Base-by-base conservation (phyloP, 2,888 invertebrate genomes). In the Pogonocherus hispidulus region DNA sequence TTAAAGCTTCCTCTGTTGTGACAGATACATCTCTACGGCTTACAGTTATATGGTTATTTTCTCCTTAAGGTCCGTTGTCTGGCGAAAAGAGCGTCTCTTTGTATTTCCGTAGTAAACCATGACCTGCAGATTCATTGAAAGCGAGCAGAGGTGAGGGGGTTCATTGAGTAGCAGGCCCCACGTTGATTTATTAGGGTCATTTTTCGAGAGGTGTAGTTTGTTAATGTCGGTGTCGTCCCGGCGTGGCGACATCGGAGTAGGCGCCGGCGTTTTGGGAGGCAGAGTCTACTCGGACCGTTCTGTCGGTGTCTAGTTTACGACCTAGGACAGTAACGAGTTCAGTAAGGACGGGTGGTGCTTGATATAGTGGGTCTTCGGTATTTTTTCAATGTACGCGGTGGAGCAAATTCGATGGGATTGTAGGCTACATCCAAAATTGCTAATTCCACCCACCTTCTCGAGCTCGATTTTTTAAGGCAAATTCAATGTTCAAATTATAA, bases 221-320 rank as follows among this genome's bases (percentile, higher is more conserved):
- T 63, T 57, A 57, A 16, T 63, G 55, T 54, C 64, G 63, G 64
- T 59, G 63, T 68, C 68, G 44, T 54, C 54, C 59, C 41, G 27
- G 52, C 52, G 47, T 68, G 75, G 73, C 75, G 75, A 75, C 75
- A 72, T 66, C 59, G 46, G 71, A 66, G 68, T 67, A 77, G 77
- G 77, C 77, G 77, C 77, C 77, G 76, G 76, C 72, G 76, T 76
- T 74, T 77, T 60, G 8, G 66, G 66, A 49, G 11, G 32, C 59
- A 37, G 46, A 59, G 41, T 14, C 27, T 20, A 52, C 55, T 55
- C 44, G 6, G 46, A 23, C 22, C 22, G 44, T 47, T 46, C 59
- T 59, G 59, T 46, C 59, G 35, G 46, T 59, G 14, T 37, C 23
- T 51, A 44, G 52, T 63, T 63, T 63, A 52, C 37, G 52, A 54